These are phyloP conservation scores for Ranitomeya imitator DNA, from an alignment of 2,113 vertebrate species.

Conservation along the genomic window DNA sequence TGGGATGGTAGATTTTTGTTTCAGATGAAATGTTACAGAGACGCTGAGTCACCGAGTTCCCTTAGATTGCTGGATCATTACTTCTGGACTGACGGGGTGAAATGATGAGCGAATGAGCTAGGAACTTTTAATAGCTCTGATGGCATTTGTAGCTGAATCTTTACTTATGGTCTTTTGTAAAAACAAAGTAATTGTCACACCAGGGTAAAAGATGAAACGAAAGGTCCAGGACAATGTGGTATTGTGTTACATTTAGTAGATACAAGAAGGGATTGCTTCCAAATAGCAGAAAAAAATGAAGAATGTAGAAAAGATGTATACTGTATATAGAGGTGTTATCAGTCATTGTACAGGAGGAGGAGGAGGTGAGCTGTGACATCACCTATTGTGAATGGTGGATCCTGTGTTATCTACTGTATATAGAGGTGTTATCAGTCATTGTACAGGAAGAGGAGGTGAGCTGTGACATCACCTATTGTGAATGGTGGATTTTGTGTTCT, in stretches of 20 bases:
- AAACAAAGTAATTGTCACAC: not conserved
- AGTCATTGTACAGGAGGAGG: no score
- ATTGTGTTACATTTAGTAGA: not conserved
- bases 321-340: no score
- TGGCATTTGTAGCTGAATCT: constrained; percentile 15
- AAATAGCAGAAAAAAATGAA: not conserved
- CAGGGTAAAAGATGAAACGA: not conserved
- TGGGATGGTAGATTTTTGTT: constrained; percentile 17
- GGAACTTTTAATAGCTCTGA: constrained; percentile 30
- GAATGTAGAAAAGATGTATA: no score
- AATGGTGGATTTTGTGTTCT: no score
- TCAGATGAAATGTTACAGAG: constrained; percentile 28
- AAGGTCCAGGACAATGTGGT: not conserved
- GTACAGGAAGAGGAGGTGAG: no score
- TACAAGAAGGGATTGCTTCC: not conserved
- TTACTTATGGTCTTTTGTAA: not conserved
- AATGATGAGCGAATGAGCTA: constrained; percentile 24
- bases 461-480: no score
- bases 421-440: no score
- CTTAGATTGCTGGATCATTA: constrained; percentile 36
- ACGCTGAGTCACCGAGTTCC: constrained; percentile 37
- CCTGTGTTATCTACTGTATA: no score
- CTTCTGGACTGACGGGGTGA: constrained; percentile 34
- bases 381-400: no score
- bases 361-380: no score